A percentile compares a stretch with the other conserved stretches of the same genome.
These are phyloP conservation scores for Halictus quadricinctus DNA, from an alignment of 2,888 invertebrate species.

Conservation along the genomic window DNA sequence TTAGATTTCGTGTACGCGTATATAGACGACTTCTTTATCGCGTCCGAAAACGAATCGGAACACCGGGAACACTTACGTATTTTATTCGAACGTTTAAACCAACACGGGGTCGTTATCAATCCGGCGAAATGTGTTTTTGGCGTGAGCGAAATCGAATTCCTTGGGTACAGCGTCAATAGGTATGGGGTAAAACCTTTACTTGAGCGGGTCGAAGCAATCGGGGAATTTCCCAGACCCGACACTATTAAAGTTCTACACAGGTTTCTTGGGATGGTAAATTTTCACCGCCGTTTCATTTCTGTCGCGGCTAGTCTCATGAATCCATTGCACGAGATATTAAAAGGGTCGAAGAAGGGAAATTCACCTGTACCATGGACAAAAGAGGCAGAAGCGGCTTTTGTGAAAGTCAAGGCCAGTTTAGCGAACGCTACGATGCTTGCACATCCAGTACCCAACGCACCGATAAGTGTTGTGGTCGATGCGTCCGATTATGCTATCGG, in stretches of 20 bases:
- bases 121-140: constrained; percentile 73
- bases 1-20: background rate
- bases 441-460: constrained; percentile 41
- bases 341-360: constrained; percentile 54
- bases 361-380: constrained; percentile 41
- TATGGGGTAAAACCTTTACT: constrained; percentile 73
- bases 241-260: constrained; percentile 71
- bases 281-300: constrained; percentile 68
- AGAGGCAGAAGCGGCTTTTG: constrained; percentile 40
- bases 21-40: background rate
- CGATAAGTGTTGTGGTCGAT: constrained; percentile 44
- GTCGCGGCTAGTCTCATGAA: constrained; percentile 12
- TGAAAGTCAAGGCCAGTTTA: constrained; percentile 29
- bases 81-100: constrained; percentile 36
- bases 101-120: constrained; percentile 70
- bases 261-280: constrained; percentile 78
- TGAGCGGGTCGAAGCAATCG: constrained; percentile 73
- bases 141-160: constrained; percentile 59
- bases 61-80: too few relatives aligned
- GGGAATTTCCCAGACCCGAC: constrained; percentile 65
- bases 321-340: constrained; percentile 19
- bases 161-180: constrained; percentile 66
- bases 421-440: constrained; percentile 45
- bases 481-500: constrained; percentile 32
- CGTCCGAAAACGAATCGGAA: too few relatives aligned